Evolutionary conservation across 2,888 invertebrate species (phyloP).

Genomic region (Lasioglossum calceatum): DNA sequence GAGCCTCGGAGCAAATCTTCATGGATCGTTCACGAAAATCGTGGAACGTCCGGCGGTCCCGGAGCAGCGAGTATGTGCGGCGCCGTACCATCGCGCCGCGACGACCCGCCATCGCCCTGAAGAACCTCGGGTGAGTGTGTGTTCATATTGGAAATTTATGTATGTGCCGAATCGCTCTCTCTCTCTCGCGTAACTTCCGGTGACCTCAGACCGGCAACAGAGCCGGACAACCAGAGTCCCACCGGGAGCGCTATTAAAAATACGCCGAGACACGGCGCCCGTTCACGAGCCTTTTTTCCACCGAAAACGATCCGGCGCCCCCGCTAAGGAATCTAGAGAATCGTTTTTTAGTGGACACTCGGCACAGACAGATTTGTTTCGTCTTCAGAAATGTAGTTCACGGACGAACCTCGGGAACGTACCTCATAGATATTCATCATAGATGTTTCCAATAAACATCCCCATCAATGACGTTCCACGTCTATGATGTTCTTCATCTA

Average conservation of each 20-base stretch:
- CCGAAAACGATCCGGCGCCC: neutral
- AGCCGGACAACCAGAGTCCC: neutral
- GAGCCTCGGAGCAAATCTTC: slow-evolving; percentile 71
- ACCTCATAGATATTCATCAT: neutral
- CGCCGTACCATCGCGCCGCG: slow-evolving; percentile 35
- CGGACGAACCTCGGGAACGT: neutral
- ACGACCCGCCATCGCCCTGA: slow-evolving; percentile 37
- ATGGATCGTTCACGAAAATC: slow-evolving; percentile 72
- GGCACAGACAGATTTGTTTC: neutral
- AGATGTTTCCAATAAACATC: too few relatives aligned
- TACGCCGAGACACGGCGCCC: neutral
- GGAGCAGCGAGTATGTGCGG: slow-evolving; percentile 36
- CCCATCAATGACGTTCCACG: too few relatives aligned
- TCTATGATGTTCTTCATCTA: too few relatives aligned
- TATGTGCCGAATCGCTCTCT: neutral
- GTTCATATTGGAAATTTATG: slow-evolving; percentile 2
- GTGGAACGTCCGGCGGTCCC: slow-evolving; percentile 55
- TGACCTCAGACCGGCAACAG: neutral
- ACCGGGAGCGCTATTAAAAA: neutral
- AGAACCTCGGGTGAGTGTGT: slow-evolving; percentile 59
- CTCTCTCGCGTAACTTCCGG: neutral
- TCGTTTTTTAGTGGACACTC: neutral
- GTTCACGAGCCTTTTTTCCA: neutral
- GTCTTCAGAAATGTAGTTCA: neutral
- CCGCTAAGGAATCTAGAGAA: neutral